Evolutionary conservation across 2,888 invertebrate species (phyloP), one percentile per base, ranked within the genome.

Genomic region (Stratiomys singularior): DNA sequence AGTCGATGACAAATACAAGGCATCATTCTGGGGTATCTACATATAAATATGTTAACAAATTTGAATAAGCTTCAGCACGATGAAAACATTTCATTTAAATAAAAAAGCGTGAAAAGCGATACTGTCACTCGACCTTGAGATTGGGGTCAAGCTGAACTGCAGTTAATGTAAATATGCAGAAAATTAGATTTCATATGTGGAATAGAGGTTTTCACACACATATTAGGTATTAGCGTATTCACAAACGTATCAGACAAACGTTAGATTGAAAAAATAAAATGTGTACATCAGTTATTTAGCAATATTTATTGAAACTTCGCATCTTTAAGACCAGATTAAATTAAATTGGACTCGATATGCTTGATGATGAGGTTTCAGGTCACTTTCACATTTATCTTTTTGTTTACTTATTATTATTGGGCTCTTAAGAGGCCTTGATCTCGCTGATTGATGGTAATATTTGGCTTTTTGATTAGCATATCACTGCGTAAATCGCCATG

Each of bases 101-200:
- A 9, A 52, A 52, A n/a, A 52, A 13, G 4, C 52, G 18, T 18
- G 52, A 52, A 52, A 52, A 52, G 18, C 37, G 64, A 11, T 25
- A 60, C 60, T 60, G 60, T 60, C 60, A 74, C 23, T 58, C 74
- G 74, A 37, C 74, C 74, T 74, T 74, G 74, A 74, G 25, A 74
- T 74, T 37, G 74, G 60, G 74, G 74, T 74, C 74, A 74, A 46
- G 46, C 23, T 7, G 18, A 52, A 52, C 52, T 5, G 37, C 52
- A 52, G 52, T n/a, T 52, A 52, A 4, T 9, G 52, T n/a, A 13
- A 52, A 18, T 13, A 9, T 37, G 3, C 9, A 37, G 37, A 37
- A 37, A 9, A 37, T 37, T 37, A 37, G 37, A 37, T 37, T 37
- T 37, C 5, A 37, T 37, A 37, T 37, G 9, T 3, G 9, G 37